A percentile compares a stretch with the other conserved stretches of the same genome.
phyloP scores from a whole-genome alignment of 2,797 vertebrate genomes.

The Artibeus lituratus region DNA sequence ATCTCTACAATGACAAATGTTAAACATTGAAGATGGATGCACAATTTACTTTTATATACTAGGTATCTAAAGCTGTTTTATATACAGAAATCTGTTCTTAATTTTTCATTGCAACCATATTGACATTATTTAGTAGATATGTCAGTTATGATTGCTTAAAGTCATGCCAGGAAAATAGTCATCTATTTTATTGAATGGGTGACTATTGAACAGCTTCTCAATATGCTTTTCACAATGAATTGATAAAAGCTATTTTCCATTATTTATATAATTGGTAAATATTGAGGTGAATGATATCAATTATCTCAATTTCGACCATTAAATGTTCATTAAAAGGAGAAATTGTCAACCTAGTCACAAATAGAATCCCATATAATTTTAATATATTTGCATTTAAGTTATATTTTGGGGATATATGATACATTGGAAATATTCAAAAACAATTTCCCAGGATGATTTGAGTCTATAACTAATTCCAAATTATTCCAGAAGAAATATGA shows the following conservation, averaged over 20 bases:
- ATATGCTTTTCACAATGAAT: not conserved
- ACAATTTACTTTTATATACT: not conserved
- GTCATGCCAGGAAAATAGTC: not conserved
- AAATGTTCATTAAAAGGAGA: not conserved
- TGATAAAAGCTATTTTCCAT: not conserved
- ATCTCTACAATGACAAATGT: not conserved
- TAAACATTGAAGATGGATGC: not conserved
- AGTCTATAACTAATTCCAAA: not conserved
- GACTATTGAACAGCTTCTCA: not conserved
- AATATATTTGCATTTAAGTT: not conserved
- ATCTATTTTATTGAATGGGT: not conserved
- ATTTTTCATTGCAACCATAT: not conserved
- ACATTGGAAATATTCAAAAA: not conserved
- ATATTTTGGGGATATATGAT: not conserved
- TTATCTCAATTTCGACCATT: not conserved
- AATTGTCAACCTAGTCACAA: not conserved
- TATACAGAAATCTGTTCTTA: not conserved
- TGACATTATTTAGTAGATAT: not conserved
- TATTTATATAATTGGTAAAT: not conserved
- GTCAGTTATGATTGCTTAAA: not conserved
- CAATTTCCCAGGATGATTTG: not conserved
- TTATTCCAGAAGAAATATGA: not conserved
- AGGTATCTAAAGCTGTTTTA: not conserved
- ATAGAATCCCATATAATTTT: not conserved
- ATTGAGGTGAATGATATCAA: not conserved